These are phyloP conservation scores for Nebria brevicollis DNA, from an alignment of 2,888 invertebrate genomes.

Conservation along the genomic window DNA sequence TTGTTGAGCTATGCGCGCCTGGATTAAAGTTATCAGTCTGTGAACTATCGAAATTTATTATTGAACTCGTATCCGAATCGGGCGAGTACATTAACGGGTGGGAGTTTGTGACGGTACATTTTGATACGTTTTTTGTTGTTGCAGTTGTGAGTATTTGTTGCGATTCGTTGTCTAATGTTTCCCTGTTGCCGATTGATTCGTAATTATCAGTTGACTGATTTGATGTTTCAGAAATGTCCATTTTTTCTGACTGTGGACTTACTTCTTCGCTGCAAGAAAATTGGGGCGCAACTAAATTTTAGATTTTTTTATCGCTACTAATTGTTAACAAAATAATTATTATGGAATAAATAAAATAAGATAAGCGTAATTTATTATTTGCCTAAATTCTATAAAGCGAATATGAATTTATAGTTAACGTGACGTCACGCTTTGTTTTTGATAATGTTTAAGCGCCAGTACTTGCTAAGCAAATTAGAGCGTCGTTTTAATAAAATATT, in stretches of 20 bases:
- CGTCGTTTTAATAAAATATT: too few species aligned
- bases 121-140: constrained; percentile 49
- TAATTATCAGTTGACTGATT: constrained; percentile 49
- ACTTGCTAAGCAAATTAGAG: too few species aligned
- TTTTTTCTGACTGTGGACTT: constrained; percentile 52
- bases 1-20: constrained; percentile 57
- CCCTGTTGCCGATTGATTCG: constrained; percentile 48
- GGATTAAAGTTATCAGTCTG: constrained; percentile 54
- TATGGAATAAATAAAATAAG: too few species aligned
- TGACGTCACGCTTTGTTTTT: too few species aligned
- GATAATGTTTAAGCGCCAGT: too few species aligned
- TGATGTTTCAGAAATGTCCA: constrained; percentile 56
- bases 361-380: too few species aligned
- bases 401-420: too few species aligned
- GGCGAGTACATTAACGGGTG: constrained; percentile 62
- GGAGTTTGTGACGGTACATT: constrained; percentile 58
- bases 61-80: constrained; percentile 52
- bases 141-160: constrained; percentile 48
- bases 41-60: constrained; percentile 51
- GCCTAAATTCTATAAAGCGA: too few species aligned
- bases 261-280: constrained; percentile 49
- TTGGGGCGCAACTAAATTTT: not conserved
- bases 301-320: too few species aligned
- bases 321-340: too few species aligned
- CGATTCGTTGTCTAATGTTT: constrained; percentile 51